Base-by-base conservation (phyloP, 1,140 invertebrate genomes). In the Glomeris maerens region DNA sequence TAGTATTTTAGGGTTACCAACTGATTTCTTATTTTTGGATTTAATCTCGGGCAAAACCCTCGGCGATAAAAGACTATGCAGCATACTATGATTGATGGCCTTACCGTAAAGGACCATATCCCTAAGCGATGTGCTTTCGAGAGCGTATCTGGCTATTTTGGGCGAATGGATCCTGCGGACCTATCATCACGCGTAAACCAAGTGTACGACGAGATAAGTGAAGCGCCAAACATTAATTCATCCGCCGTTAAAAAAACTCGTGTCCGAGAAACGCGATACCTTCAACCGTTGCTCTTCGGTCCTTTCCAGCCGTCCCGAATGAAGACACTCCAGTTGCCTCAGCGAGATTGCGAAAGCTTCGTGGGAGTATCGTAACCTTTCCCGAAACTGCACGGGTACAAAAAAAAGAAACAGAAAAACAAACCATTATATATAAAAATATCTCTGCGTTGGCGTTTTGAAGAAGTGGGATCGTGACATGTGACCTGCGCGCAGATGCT, bases 81-180 rank as follows among this genome's bases (percentile, higher is more conserved):
- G n/a, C n/a, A n/a, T n/a, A n/a, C n/a, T n/a, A n/a, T n/a, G n/a
- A n/a, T n/a, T n/a, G 2, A 40, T n/a, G n/a, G n/a, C n/a, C 47
- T 58, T 60, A 74, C 75, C 76, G 66, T 79, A 80, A 51, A 80
- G 67, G 1, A 88, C 72, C 36, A 78, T 70, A 64, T 91, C 87
- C 58, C 78, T 79, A 60, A 90, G 77, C 0, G 85, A 89, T 1
- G 81, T 86, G 48, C 83, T 85, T 65, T 91, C 85, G 2, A 92
- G 66, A 2, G 84, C 81, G n/a, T 89, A 67, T 45, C 83, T 78
- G 0, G 88, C 86, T 47, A 91, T 73, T 50, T 76, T 70, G 0
- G 87, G 88, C 0, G 87, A 84, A 64, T 86, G 78, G 55, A 76
- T 74, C 67, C 88, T 90, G 28, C 87, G 68, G 17, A 74, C 62